These are phyloP conservation scores for Malthinus seriepunctatus DNA, from an alignment of 2,888 invertebrate species.

Conservation along the genomic window DNA sequence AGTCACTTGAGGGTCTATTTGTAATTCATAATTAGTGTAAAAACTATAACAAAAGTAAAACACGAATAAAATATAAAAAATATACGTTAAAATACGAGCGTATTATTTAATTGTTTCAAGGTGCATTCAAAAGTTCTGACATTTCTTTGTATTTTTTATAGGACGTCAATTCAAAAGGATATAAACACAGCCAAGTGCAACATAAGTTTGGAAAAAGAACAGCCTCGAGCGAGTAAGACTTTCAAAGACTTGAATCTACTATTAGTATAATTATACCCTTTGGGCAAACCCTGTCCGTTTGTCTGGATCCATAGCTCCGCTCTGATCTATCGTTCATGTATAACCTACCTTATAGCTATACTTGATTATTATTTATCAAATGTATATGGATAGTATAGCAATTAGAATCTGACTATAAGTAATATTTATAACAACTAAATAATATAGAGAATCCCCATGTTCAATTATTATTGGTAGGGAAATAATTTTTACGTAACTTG, in stretches of 20 bases:
- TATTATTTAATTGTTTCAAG: too few relatives aligned
- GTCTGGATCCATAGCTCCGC: constrained; percentile 37
- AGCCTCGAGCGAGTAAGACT: constrained; percentile 23
- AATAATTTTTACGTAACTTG: constrained; percentile 3
- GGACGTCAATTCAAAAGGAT: constrained; percentile 2
- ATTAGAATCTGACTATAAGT: constrained; percentile 25
- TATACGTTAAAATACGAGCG: too few relatives aligned
- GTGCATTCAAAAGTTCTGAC: neutral
- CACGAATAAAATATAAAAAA: too few relatives aligned
- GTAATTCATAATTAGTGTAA: too few relatives aligned
- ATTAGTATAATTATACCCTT: constrained; percentile 54
- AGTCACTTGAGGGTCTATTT: too few relatives aligned
- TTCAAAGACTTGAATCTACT: constrained; percentile 45
- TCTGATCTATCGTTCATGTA: constrained; percentile 28
- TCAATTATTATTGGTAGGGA: neutral
- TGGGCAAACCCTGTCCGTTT: constrained; percentile 49
- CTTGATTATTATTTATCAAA: constrained; percentile 23
- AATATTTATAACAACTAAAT: constrained; percentile 19
- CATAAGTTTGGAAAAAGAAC: constrained; percentile 21
- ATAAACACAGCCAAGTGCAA: constrained; percentile 12
- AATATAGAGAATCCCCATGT: constrained; percentile 2
- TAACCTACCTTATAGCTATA: neutral
- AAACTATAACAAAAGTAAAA: too few relatives aligned
- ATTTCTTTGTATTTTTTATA: constrained; percentile 4
- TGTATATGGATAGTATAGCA: constrained; percentile 14